These are phyloP conservation scores for Leucopsar rothschildi DNA, from an alignment of 2,113 vertebrate species.

Conservation along the genomic window DNA sequence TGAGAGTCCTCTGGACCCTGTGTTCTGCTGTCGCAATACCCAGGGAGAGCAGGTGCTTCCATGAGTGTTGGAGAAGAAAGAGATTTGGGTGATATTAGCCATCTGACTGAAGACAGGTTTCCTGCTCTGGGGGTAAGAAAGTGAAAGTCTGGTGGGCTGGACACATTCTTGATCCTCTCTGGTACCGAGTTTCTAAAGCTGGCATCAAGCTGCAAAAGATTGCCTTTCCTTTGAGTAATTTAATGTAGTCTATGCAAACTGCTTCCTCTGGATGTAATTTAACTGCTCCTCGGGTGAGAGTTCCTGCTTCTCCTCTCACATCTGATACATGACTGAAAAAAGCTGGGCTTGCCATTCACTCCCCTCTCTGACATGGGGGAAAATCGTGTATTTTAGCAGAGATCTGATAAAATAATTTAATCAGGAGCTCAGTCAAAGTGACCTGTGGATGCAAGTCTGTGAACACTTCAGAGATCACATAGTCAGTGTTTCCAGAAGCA, in stretches of 20 bases:
- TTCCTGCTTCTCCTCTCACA: neutral
- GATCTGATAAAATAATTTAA: neutral
- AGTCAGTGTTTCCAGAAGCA: neutral
- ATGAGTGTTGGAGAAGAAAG: neutral
- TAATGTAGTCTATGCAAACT: neutral
- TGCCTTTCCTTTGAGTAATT: neutral
- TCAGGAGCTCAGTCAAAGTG: neutral
- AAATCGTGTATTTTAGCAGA: neutral
- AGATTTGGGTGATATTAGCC: neutral
- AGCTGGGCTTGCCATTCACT: neutral
- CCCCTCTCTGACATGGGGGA: neutral
- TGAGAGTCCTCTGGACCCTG: neutral
- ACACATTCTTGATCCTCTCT: neutral
- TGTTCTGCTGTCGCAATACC: neutral
- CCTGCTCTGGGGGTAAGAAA: neutral
- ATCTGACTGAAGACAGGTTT: neutral
- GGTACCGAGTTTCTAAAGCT: neutral
- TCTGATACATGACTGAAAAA: neutral
- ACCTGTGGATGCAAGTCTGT: neutral
- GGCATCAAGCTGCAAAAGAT: neutral
- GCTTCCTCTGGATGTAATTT: neutral
- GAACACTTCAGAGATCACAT: neutral
- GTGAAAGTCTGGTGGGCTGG: neutral
- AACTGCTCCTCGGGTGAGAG: neutral
- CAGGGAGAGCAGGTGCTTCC: neutral